Evolutionary conservation across 2,797 vertebrate genomes (phyloP).

Genomic region (Phoeniculus purpureus): DNA sequence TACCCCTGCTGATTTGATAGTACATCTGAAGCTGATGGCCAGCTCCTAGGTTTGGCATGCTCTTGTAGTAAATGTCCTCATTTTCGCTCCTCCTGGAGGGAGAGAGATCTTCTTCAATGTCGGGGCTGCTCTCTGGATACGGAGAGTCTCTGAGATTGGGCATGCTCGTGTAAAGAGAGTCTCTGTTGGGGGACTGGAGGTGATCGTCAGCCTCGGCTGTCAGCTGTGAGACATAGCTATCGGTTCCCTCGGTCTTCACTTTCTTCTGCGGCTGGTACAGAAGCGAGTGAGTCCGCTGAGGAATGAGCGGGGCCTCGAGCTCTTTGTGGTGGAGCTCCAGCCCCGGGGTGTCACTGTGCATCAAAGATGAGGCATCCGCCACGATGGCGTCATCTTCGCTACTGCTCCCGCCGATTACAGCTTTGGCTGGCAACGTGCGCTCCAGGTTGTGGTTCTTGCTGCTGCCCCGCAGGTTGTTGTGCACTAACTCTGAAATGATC

Average conservation of each 20-base stretch:
- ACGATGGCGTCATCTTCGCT: conserved; percentile 91
- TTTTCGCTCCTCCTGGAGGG: conserved; percentile 92
- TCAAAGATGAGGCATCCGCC: conserved; percentile 91
- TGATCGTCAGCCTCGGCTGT: conserved; percentile 88
- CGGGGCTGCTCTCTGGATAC: conserved; percentile 90
- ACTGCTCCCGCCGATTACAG: conserved; percentile 87
- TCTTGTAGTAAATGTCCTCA: conserved; percentile 98
- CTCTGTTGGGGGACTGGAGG: conserved; percentile 96
- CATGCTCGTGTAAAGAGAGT: conserved; percentile 99
- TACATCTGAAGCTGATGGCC: conserved; percentile 94
- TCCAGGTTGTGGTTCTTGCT: conserved; percentile 92
- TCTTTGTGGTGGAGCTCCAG: conserved; percentile 92
- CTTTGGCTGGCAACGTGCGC: conserved; percentile 87
- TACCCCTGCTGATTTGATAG: conserved; percentile 96
- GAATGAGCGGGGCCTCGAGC: conserved; percentile 95
- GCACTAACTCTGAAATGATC: conserved; percentile 99
- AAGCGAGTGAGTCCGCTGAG: conserved; percentile 99
- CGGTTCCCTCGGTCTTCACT: conserved; percentile 88
- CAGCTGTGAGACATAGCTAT: conserved; percentile 89
- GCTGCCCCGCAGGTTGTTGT: conserved; percentile 97
- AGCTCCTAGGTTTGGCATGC: conserved; percentile 97
- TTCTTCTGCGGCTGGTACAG: conserved; percentile 98
- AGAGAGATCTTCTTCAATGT: conserved; percentile 91
- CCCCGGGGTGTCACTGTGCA: conserved; percentile 88
- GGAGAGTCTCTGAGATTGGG: conserved; percentile 98